Evolutionary conservation across 2,888 invertebrate species (phyloP).

Genomic region (Nudaria mundana): DNA sequence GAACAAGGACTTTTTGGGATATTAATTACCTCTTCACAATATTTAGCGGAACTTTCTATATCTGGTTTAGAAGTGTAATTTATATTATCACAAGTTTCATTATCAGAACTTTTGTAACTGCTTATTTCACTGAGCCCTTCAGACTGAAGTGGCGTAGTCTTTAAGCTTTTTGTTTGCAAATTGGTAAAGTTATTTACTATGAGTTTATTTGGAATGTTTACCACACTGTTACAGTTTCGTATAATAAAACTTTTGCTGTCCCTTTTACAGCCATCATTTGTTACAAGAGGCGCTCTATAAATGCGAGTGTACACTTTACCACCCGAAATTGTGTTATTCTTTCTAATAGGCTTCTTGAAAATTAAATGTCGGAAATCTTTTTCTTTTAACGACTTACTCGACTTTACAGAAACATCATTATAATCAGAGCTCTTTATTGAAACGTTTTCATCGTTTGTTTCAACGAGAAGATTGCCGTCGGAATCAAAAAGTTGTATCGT

Average conservation of each 20-base stretch:
- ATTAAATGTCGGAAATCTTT: conserved; percentile 66
- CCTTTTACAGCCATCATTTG: conserved; percentile 36
- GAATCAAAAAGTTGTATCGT: conserved; percentile 83
- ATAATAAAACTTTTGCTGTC: conserved; percentile 46
- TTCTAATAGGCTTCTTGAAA: conserved; percentile 54
- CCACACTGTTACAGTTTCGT: conserved; percentile 50
- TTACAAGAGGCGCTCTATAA: conserved; percentile 45
- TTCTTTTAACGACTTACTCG: conserved; percentile 62
- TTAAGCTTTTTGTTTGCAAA: conserved; percentile 58
- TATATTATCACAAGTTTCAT: conserved; percentile 61
- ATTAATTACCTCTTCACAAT: conserved; percentile 32
- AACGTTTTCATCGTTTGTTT: conserved; percentile 81
- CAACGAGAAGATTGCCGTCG: conserved; percentile 82
- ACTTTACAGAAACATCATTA: conserved; percentile 47
- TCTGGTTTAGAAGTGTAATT: conserved; percentile 38
- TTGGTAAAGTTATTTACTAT: conserved; percentile 53
- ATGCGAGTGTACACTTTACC: conserved; percentile 70
- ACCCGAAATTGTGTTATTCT: conserved; percentile 70
- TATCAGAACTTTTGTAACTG: conserved; percentile 78
- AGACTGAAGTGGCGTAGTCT: conserved; percentile 62
- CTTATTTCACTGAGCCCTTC: conserved; percentile 69
- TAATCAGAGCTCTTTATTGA: conserved; percentile 71
- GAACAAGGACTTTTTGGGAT: conserved; percentile 38
- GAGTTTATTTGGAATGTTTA: conserved; percentile 73
- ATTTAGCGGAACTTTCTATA: conserved; percentile 27